A percentile compares a stretch with the other conserved stretches of the same genome.
These are phyloP conservation scores for Nesidiocoris tenuis DNA, from an alignment of 2,888 invertebrate species.

Conservation along the genomic window DNA sequence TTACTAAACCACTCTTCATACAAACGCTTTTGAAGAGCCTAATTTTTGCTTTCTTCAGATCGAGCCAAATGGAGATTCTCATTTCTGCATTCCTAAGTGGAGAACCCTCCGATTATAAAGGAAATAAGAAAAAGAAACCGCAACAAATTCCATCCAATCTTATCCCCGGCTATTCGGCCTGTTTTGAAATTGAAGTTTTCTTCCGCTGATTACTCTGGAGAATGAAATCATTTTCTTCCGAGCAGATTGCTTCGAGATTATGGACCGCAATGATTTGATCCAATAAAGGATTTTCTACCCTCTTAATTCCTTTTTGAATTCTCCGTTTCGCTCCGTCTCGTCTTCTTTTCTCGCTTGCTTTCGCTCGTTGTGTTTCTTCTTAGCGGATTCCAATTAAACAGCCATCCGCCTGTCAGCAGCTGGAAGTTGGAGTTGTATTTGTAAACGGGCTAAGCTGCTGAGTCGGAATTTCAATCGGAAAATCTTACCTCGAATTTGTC, in stretches of 20 bases:
- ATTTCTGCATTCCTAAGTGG: too few relatives aligned
- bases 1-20: too few relatives aligned
- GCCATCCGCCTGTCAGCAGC: not conserved
- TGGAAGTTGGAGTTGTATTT: too few relatives aligned
- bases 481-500: too few relatives aligned
- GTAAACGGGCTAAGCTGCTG: not conserved
- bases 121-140: not conserved
- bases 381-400: not conserved
- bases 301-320: constrained; percentile 17
- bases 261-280: constrained; percentile 18
- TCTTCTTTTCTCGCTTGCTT: not conserved
- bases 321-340: not conserved
- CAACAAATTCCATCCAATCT: not conserved
- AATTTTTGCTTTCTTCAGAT: too few relatives aligned
- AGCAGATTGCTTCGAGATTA: constrained; percentile 12
- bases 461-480: not conserved
- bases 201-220: constrained; percentile 14
- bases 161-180: not conserved
- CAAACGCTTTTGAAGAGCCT: too few relatives aligned
- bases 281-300: constrained; percentile 5
- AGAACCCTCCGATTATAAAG: too few relatives aligned
- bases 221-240: not conserved
- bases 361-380: not conserved
- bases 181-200: not conserved
- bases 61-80: too few relatives aligned